Base-by-base conservation (phyloP, 2,113 vertebrate species). In the Heloderma charlesbogerti region DNA sequence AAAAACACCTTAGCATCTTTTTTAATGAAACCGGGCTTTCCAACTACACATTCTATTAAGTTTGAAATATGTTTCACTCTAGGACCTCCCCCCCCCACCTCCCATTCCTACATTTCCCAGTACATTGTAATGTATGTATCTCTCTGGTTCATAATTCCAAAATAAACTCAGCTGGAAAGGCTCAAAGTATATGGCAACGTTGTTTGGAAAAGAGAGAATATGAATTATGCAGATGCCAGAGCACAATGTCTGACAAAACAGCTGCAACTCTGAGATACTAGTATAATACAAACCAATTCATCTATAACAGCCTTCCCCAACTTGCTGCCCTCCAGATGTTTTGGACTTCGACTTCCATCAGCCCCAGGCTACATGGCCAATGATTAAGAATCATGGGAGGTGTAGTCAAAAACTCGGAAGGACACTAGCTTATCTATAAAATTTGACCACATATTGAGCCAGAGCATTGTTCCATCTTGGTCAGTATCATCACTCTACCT, bases 171-270 rank as follows among this genome's bases (percentile, higher is more conserved):
- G 67, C 92, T 92, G 88, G 88, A 63, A 93, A 94, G 45, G n/a
- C 80, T 92, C 94, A 51, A 12, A 90, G 89, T 91, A 88, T 86
- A 69, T 34, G 92, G 79, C 88, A 93, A 95, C 77, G 87, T 77
- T 92, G 92, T 93, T 95, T 94, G 92, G 87, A 89, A 88, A 77
- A 91, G 92, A 90, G 91, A 89, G 93, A 88, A 90, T 92, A 90
- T 95, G 88, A 95, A 96, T 95, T 94, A 95, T 93, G 69, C 31
- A 96, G 83, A 84, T 81, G 80, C 89, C 88, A 86, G 1, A 92
- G 85, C 45, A 75, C 67, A 83, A 37, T 1, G 0, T 20, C 89
- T 92, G 79, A 93, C 63, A 94, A 96, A 92, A 66, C 77, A 89
- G 85, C 84, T 77, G 34, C 85, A 87, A 94, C 90, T 92, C 91